Evolutionary conservation across 2,888 invertebrate genomes (phyloP).

Genomic region (Pristionchus entomophagus): DNA sequence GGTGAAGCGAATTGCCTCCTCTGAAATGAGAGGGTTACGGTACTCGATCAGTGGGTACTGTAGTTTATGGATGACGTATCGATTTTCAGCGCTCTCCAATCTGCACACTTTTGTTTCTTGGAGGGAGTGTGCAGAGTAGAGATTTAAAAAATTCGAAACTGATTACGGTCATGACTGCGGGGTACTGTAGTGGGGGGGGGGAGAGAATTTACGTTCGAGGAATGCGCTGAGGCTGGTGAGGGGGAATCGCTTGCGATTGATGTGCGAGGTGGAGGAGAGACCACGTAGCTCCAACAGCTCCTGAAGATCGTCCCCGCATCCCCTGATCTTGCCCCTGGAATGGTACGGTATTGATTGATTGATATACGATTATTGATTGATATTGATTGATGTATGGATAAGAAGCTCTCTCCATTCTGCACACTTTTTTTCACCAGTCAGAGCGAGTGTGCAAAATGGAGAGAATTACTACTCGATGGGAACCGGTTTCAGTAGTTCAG

Average conservation of each 20-base stretch:
- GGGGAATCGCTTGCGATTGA: not conserved
- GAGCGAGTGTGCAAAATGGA: too few relatives aligned
- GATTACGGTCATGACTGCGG: too few relatives aligned
- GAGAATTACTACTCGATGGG: too few relatives aligned
- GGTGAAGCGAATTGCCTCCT: not conserved
- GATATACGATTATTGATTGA: not conserved
- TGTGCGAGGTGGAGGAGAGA: not conserved
- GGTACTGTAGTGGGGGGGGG: not conserved
- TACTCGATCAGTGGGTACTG: not conserved
- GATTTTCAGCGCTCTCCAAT: too few relatives aligned
- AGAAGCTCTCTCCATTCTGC: too few relatives aligned
- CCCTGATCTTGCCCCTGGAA: constrained; percentile 33
- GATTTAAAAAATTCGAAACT: too few relatives aligned
- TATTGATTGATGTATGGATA: too few relatives aligned
- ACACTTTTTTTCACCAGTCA: too few relatives aligned
- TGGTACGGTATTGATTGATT: not conserved
- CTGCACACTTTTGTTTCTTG: too few relatives aligned
- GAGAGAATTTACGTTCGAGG: not conserved
- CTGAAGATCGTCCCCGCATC: constrained; percentile 9
- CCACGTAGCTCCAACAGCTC: not conserved
- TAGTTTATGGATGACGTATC: not conserved
- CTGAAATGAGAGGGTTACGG: constrained; percentile 11
- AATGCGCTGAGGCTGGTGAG: not conserved
- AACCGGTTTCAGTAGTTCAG: too few relatives aligned
- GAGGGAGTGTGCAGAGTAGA: too few relatives aligned